phyloP scores from a whole-genome alignment of 2,113 vertebrate species.

The Poicephalus meyeri region DNA sequence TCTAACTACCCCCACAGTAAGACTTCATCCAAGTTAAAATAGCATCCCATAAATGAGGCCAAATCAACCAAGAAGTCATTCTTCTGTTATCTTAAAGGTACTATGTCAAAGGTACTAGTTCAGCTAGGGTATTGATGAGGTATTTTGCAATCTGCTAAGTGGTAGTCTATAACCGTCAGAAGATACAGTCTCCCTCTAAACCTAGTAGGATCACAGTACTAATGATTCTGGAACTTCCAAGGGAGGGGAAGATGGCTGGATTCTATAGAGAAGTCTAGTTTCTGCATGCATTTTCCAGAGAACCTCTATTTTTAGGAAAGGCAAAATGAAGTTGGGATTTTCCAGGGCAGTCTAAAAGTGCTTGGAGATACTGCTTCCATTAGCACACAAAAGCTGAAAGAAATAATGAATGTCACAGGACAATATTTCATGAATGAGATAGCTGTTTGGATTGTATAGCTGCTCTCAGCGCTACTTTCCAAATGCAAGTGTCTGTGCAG shows the following conservation, averaged over 20 bases:
- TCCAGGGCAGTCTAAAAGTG: neutral
- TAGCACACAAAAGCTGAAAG: neutral
- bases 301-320: neutral
- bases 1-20: neutral
- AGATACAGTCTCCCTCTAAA: neutral
- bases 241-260: fast-evolving
- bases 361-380: neutral
- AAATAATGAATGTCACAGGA: neutral
- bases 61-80: neutral
- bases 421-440: neutral
- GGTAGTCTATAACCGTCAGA: neutral
- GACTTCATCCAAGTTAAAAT: neutral
- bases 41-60: neutral
- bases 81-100: neutral
- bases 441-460: neutral
- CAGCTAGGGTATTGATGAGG: neutral
- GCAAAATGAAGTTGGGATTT: neutral
- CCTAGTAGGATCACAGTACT: neutral
- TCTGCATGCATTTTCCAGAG: neutral
- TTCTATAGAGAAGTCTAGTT: neutral
- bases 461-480: neutral
- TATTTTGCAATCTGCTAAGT: neutral
- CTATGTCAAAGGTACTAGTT: neutral
- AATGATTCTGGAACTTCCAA: neutral
- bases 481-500: fast-evolving